Base-by-base conservation (phyloP, 2,797 vertebrate genomes). In the Coluber constrictor region DNA sequence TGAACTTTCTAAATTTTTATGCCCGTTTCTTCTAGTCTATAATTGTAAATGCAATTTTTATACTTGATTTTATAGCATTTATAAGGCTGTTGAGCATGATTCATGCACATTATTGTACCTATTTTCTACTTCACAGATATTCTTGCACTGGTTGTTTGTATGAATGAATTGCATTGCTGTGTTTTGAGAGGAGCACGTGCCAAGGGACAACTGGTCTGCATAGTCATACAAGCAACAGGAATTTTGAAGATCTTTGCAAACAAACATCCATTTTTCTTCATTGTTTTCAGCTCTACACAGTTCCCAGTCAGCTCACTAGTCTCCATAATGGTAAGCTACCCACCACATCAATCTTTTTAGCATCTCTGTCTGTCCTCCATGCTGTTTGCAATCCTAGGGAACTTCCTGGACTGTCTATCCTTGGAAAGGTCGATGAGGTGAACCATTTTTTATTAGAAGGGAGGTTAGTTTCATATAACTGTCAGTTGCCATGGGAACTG, bases 401-500 rank as follows among this genome's bases (percentile, higher is more conserved):
- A 23, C 3, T 60, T 86, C 11, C 32, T 37, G 59, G 57, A 43
- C 56, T 32, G 43, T 15, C 27, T 20, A 9, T 83, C 57, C 37
- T 86, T 12, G 16, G 5, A 56, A 90, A 79, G 66, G 91, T 54
- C 6, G 20, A 57, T 60, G 79, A 92, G 54, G 16, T 94, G 55
- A n/a, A 16, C 7, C 54, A 47, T 29, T 23, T 59, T 86, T 94
- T 12, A 27, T 60, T 93, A 89, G 13, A 20, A 92, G 79, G 37
- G 8, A 95, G 88, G 4, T 3, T 93, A 94, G 29, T 57, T 95
- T 83, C 94, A 83, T 92, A 79, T 88, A 51, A 56, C 37, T 59
- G 94, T 94, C 90, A 92, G 9, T 95, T 94, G 95, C 79, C 92
- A 3, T 91, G 61, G 59, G 86, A 90, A 93, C 87, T 92, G 54